These are phyloP conservation scores for Chaitophorus viminalis DNA, from an alignment of 2,888 invertebrate species.

Conservation along the genomic window DNA sequence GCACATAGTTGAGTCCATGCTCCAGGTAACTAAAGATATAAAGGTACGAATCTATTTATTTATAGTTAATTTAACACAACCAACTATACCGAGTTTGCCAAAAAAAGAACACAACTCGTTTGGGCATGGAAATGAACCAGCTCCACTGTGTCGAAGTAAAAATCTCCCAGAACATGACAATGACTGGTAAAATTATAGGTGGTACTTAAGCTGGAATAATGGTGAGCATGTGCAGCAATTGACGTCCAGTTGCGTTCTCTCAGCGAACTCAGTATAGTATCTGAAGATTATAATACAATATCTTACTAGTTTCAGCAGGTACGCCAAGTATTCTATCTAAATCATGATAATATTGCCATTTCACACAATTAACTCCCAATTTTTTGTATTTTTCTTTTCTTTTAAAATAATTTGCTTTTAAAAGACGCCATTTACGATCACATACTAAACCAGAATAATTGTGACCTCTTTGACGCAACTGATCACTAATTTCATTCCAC, in stretches of 20 bases:
- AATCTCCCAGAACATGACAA: no score
- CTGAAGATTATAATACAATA: background rate
- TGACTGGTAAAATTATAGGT: no score
- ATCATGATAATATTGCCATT: constrained; percentile 55
- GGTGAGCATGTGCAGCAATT: no score
- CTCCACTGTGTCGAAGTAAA: no score
- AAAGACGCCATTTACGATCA: constrained; percentile 59
- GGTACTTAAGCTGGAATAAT: no score
- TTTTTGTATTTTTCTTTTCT: constrained; percentile 56
- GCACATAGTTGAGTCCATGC: constrained; percentile 46
- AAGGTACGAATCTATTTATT: background rate
- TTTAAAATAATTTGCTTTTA: constrained; percentile 55
- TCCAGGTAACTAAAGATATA: constrained; percentile 42
- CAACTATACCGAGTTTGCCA: no score
- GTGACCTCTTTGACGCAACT: constrained; percentile 35
- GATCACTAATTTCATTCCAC: constrained; percentile 51
- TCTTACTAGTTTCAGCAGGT: constrained; percentile 44
- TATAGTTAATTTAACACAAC: background rate
- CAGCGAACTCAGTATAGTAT: no score
- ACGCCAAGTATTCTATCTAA: constrained; percentile 38
- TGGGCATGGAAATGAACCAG: no score
- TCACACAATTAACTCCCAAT: constrained; percentile 10
- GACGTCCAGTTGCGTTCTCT: no score
- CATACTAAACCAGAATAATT: constrained; percentile 48
- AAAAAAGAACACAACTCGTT: no score